Conservation (phyloP, 2,888 invertebrate genomes). For the Apeira syringaria region DNA sequence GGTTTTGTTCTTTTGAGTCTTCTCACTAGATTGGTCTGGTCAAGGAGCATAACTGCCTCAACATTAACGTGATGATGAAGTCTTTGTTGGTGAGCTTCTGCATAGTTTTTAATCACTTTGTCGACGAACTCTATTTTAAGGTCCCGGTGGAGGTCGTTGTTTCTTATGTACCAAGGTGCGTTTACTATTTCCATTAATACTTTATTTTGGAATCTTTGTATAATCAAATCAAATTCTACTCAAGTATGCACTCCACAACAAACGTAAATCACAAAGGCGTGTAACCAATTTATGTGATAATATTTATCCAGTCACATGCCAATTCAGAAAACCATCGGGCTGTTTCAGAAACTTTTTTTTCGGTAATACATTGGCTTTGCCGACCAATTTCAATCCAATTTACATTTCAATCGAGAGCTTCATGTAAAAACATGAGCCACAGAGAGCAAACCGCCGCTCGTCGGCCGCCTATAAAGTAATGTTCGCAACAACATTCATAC, state of each 20-base stretch:
- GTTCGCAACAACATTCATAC: conserved; percentile 42
- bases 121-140: too few relatives aligned
- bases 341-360: conserved; percentile 51
- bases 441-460: conserved; percentile 47
- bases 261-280: conserved; percentile 14
- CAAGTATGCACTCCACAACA: background rate
- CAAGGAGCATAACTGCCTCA: too few relatives aligned
- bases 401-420: conserved; percentile 73
- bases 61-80: too few relatives aligned
- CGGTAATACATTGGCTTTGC: conserved; percentile 63
- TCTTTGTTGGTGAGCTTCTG: too few relatives aligned
- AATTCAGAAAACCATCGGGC: conserved; percentile 49
- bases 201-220: too few relatives aligned
- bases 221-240: too few relatives aligned
- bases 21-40: too few relatives aligned
- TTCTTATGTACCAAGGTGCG: too few relatives aligned
- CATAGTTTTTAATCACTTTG: too few relatives aligned
- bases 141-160: too few relatives aligned
- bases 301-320: conserved; percentile 49
- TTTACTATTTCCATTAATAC: too few relatives aligned
- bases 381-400: conserved; percentile 73
- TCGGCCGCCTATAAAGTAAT: conserved; percentile 64
- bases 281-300: conserved; percentile 41
- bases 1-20: too few relatives aligned
- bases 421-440: conserved; percentile 73